These are phyloP conservation scores for Holcopasites calliopsidis DNA, from an alignment of 1,140 invertebrate genomes.

Conservation along the genomic window DNA sequence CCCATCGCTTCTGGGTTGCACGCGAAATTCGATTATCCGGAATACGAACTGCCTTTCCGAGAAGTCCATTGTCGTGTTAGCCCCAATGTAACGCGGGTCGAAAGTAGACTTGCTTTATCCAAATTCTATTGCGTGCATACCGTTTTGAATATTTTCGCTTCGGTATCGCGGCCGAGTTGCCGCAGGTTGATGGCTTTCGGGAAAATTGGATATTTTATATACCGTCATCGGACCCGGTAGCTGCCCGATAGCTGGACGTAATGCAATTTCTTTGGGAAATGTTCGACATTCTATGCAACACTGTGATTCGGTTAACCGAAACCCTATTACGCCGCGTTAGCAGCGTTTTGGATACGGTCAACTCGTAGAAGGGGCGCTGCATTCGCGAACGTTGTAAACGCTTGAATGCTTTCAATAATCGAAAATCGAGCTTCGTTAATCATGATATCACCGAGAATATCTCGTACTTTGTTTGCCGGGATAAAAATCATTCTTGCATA, in stretches of 20 bases:
- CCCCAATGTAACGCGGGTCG: background rate
- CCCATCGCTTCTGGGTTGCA: background rate
- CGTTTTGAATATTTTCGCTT: slow-evolving; percentile 22
- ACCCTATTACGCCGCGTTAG: background rate
- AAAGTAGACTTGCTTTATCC: background rate
- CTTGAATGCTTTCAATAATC: too few relatives aligned
- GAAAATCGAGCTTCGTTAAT: too few relatives aligned
- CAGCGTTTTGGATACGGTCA: too few relatives aligned
- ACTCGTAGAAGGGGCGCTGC: too few relatives aligned
- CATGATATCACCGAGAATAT: too few relatives aligned
- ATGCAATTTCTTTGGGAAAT: background rate
- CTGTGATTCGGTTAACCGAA: background rate
- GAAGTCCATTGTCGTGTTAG: slow-evolving; percentile 17
- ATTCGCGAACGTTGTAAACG: too few relatives aligned
- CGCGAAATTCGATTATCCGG: slow-evolving; percentile 6
- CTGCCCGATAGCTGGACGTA: background rate
- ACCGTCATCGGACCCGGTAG: slow-evolving; percentile 2
- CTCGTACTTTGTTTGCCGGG: too few relatives aligned
- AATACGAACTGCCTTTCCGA: background rate
- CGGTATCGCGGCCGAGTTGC: background rate
- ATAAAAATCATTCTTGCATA: too few relatives aligned
- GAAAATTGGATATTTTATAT: slow-evolving; percentile 13
- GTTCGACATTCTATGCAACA: background rate
- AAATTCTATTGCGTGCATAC: slow-evolving; percentile 6
- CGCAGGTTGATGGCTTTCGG: too few relatives aligned